Percentiles rank a stretch among this genome's conserved stretches.
These are phyloP conservation scores for Drosophila simulans DNA, from an alignment of 1,140 invertebrate species.

Conservation along the genomic window DNA sequence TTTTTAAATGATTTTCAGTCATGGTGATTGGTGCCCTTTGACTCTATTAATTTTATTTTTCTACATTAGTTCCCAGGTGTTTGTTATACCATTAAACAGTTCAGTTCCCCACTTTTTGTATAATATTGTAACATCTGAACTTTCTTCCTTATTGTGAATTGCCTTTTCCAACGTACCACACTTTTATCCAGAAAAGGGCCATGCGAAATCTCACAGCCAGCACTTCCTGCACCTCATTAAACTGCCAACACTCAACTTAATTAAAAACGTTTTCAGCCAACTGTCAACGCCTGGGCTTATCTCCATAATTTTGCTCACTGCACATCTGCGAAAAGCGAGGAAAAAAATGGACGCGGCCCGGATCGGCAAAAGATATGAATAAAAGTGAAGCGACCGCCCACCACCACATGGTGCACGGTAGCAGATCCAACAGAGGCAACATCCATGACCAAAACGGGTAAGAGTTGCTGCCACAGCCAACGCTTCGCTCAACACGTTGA, in stretches of 20 bases:
- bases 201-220: constrained; percentile 28
- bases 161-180: neutral
- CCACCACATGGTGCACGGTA: constrained; percentile 63
- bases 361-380: constrained; percentile 50
- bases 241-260: constrained; percentile 75
- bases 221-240: constrained; percentile 76
- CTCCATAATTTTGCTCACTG: constrained; percentile 68
- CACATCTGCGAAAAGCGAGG: constrained; percentile 53
- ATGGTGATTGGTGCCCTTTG: neutral
- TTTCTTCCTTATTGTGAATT: neutral
- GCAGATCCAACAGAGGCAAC: constrained; percentile 24
- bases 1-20: neutral
- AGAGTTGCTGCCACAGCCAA: constrained; percentile 47
- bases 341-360: constrained; percentile 45
- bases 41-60: neutral
- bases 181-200: neutral
- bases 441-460: constrained; percentile 38
- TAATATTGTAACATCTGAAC: no score
- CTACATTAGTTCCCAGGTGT: neutral
- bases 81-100: no score
- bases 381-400: constrained; percentile 77
- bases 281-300: constrained; percentile 76
- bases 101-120: no score
- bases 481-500: constrained; percentile 71
- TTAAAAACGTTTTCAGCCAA: constrained; percentile 77